phyloP scores from a whole-genome alignment of 1,140 invertebrate species.

The Aradophagus sp. region DNA sequence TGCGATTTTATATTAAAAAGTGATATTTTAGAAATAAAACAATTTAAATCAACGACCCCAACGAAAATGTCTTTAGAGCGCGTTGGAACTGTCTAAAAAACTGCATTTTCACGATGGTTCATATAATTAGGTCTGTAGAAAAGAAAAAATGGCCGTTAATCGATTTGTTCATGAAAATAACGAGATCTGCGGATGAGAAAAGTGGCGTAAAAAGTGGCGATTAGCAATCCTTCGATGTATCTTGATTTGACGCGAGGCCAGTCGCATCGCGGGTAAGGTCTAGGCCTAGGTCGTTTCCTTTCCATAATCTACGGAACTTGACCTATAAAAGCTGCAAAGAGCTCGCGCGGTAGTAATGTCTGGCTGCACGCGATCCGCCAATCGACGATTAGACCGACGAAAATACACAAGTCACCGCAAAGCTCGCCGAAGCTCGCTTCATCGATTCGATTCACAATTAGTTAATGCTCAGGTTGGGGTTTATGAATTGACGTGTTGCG shows the following conservation, averaged over 20 bases:
- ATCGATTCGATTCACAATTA: constrained; percentile 31
- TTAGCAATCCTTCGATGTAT: constrained; percentile 41
- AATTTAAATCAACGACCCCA: too few species aligned
- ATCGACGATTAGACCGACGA: constrained; percentile 51
- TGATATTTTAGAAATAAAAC: too few species aligned
- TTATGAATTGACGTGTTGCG: too few species aligned
- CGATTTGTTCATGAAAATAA: too few species aligned
- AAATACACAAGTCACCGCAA: constrained; percentile 47
- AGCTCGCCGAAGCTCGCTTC: constrained; percentile 26
- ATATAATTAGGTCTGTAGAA: too few species aligned
- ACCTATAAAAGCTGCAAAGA: constrained; percentile 66
- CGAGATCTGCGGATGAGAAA: too few species aligned
- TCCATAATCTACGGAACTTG: constrained; percentile 62
- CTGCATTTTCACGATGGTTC: too few species aligned
- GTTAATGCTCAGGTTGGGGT: constrained; percentile 4
- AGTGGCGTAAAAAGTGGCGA: too few species aligned
- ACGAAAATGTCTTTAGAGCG: too few species aligned
- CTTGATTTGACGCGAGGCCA: constrained; percentile 31
- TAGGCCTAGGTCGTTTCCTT: constrained; percentile 49
- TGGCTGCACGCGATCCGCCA: constrained; percentile 63
- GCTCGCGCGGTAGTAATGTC: constrained; percentile 60
- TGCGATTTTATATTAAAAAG: too few species aligned
- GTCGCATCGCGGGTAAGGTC: constrained; percentile 38
- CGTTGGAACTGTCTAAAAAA: too few species aligned
- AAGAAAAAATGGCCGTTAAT: too few species aligned